These are phyloP conservation scores for Tiliqua scincoides DNA, from an alignment of 2,113 vertebrate genomes.

Conservation along the genomic window DNA sequence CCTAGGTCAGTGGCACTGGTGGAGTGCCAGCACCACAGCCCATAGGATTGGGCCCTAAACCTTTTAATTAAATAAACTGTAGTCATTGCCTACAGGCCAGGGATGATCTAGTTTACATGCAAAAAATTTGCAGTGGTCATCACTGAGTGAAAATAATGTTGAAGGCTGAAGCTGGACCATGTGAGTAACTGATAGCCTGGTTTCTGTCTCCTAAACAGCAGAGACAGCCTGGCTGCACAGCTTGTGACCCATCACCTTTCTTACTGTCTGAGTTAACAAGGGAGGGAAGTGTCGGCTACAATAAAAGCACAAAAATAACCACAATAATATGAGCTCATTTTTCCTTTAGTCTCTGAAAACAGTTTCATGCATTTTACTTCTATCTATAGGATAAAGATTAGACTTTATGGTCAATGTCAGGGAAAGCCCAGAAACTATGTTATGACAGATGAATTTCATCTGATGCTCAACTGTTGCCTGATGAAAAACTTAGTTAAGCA, in stretches of 20 bases:
- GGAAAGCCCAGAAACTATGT: conserved; percentile 55
- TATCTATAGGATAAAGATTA: conserved; percentile 31
- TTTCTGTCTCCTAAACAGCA: conserved; percentile 66
- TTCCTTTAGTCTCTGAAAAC: conserved; percentile 8
- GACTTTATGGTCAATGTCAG: conserved; percentile 66
- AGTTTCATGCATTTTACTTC: conserved; percentile 58
- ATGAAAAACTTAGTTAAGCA: conserved; percentile 54
- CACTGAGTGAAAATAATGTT: conserved; percentile 47
- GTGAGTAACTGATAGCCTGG: conserved; percentile 60
- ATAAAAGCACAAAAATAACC: conserved; percentile 61
- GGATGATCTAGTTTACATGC: conserved; percentile 48
- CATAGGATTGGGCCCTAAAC: too few relatives aligned
- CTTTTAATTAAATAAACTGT: conserved; percentile 3
- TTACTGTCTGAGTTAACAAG: conserved; percentile 60
- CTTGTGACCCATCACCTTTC: conserved; percentile 69
- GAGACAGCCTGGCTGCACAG: conserved; percentile 55
- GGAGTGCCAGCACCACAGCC: too few relatives aligned
- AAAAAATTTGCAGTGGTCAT: conserved; percentile 54
- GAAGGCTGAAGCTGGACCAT: conserved; percentile 49
- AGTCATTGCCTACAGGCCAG: conserved; percentile 53
- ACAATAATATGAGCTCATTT: conserved; percentile 38
- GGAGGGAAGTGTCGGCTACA: conserved; percentile 49
- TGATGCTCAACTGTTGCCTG: conserved; percentile 43
- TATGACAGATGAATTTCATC: conserved; percentile 66
- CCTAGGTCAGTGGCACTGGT: too few relatives aligned